Evolutionary conservation across 2,113 vertebrate genomes (phyloP).

Genomic region (Aegotheles bennettii): DNA sequence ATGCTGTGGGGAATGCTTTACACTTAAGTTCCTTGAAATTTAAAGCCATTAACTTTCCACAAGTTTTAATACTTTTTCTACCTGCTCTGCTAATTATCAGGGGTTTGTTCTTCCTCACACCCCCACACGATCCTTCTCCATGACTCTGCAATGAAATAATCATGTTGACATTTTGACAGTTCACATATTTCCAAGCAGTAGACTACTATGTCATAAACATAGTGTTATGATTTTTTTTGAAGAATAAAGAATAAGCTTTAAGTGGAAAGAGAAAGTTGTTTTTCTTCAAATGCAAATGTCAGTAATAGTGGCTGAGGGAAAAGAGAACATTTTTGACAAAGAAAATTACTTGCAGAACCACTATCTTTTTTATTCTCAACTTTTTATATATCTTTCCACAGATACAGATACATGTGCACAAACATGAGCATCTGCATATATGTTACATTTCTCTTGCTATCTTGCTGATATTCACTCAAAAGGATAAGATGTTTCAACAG

Average conservation of each 20-base stretch:
- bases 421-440: not conserved
- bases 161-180: conserved; percentile 10
- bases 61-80: not conserved
- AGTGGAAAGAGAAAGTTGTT: not conserved
- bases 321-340: not conserved
- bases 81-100: not conserved
- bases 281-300: not conserved
- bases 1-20: not conserved
- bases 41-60: not conserved
- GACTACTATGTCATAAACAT: not conserved
- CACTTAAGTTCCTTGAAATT: not conserved
- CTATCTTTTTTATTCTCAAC: not conserved
- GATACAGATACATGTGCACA: not conserved
- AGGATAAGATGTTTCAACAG: not conserved
- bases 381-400: not conserved
- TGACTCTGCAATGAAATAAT: not conserved
- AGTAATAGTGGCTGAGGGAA: not conserved
- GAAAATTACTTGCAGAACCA: not conserved
- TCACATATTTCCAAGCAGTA: not conserved
- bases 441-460: not conserved
- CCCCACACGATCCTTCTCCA: not conserved
- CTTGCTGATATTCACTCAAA: not conserved
- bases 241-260: not conserved
- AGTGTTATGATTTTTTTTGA: not conserved
- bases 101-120: not conserved